These are phyloP conservation scores for Pentalonia nigronervosa DNA, from an alignment of 1,140 invertebrate genomes.

Conservation along the genomic window DNA sequence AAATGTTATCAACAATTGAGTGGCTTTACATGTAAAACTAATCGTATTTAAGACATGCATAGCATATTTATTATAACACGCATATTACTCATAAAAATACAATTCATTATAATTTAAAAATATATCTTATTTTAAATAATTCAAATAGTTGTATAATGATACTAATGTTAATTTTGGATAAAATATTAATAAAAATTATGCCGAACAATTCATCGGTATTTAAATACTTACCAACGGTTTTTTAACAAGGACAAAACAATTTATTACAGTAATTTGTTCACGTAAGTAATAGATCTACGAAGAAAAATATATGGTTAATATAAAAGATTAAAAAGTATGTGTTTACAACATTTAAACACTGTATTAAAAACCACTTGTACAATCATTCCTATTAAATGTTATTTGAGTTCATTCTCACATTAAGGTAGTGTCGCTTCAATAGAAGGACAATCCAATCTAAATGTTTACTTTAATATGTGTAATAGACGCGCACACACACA, in stretches of 20 bases:
- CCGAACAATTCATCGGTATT: not conserved
- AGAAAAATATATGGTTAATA: slow-evolving; percentile 45
- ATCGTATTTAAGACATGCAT: not conserved
- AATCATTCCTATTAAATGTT: slow-evolving; percentile 46
- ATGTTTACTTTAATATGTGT: slow-evolving; percentile 42
- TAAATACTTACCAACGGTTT: not conserved
- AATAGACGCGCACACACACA: not conserved
- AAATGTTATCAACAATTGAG: not conserved
- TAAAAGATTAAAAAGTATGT: slow-evolving; percentile 53
- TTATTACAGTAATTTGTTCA: not conserved
- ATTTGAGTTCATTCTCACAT: slow-evolving; percentile 46
- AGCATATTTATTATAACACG: not conserved
- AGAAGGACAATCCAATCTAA: slow-evolving; percentile 52
- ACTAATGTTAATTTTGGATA: not conserved
- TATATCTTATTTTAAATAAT: not conserved
- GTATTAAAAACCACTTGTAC: slow-evolving; percentile 50
- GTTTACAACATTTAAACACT: slow-evolving; percentile 43
- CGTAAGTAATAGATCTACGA: slow-evolving; percentile 14
- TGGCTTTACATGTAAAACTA: not conserved
- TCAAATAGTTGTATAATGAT: not conserved
- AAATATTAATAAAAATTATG: slow-evolving; percentile 23
- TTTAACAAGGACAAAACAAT: slow-evolving; percentile 49
- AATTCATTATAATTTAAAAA: not conserved
- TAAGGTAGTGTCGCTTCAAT: slow-evolving; percentile 18
- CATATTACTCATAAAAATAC: not conserved